These are phyloP conservation scores for Patella ulyssiponensis DNA, from an alignment of 2,888 invertebrate genomes.

Conservation along the genomic window DNA sequence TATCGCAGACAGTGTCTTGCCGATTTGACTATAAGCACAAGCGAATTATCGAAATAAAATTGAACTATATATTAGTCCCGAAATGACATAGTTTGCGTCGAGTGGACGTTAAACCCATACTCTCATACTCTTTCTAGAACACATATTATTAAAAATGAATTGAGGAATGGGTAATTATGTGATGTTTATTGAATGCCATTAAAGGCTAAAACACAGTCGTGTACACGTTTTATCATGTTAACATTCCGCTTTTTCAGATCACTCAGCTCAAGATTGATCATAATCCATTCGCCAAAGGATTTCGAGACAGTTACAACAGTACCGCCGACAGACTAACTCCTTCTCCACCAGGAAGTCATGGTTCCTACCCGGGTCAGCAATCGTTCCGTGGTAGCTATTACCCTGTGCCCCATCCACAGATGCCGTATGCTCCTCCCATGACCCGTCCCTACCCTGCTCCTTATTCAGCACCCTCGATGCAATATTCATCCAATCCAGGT, in stretches of 20 bases:
- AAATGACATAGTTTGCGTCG: no score
- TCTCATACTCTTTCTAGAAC: no score
- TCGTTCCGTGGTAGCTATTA: neutral
- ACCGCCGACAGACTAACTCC: neutral
- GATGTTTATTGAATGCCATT: no score
- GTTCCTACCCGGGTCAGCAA: neutral
- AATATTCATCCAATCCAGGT: neutral
- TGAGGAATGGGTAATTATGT: no score
- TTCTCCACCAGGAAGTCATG: neutral
- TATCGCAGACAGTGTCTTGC: no score
- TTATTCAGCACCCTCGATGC: neutral
- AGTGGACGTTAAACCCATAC: no score
- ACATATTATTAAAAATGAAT: no score
- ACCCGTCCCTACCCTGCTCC: neutral
- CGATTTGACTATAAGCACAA: no score
- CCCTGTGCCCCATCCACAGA: neutral
- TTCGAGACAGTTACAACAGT: conserved; percentile 66
- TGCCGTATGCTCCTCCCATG: neutral
- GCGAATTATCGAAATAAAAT: no score
- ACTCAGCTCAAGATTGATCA: conserved; percentile 72
- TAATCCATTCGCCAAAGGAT: conserved; percentile 74
- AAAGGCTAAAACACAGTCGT: no score
- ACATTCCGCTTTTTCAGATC: conserved; percentile 63
- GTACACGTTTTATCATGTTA: neutral
- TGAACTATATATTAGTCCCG: no score